Base-by-base conservation (phyloP, 2,797 vertebrate genomes). In the Pygocentrus nattereri region DNA sequence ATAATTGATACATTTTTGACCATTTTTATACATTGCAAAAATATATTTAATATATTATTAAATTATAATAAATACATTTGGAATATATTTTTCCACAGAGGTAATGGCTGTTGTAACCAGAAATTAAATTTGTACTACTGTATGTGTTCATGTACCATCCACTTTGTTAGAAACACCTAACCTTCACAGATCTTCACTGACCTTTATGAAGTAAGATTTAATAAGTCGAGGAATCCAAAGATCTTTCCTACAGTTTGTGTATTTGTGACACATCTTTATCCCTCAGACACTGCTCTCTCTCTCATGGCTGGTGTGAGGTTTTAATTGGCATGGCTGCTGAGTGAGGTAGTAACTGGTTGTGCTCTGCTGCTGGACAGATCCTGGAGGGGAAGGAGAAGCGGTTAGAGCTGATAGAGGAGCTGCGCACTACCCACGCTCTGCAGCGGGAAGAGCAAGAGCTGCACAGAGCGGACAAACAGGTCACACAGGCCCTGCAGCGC, bases 351-450 rank as follows among this genome's bases (percentile, higher is more conserved):
- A 25, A 47, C 30, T 49, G 49, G 41, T 16, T 69, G 21, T 52
- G 8, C 12, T 78, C 13, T 80, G 74, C 27, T 87, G 41, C 64
- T 47, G 86, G 82, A 21, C 88, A 99, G 98, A 96, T 98, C 94
- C 96, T 96, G 88, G 95, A 95, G 86, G 95, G 93, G 59, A 97
- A 96, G 82, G 94, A 97, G 88, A 96, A 94, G 87, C 87, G 92
- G 0, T 27, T 92, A 79, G 96, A 97, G 38, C 90, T 99, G 84
- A 96, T 99, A 87, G 90, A 64, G 80, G 97, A 99, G 81, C 87
- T 99, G 72, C 95, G 95, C 73, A 94, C 91, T 6, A 95, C 92
- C 18, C 95, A 97, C 0, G 92, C 95, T 0, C 93, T 99, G 1
- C 96, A 96, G 82, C 91, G 88, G 16, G 95, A 96, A 0, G 93